Percentiles rank a stretch among this genome's conserved stretches.
Evolutionary conservation across 2,888 invertebrate species (phyloP).

Genomic region (Metellina segmentata): DNA sequence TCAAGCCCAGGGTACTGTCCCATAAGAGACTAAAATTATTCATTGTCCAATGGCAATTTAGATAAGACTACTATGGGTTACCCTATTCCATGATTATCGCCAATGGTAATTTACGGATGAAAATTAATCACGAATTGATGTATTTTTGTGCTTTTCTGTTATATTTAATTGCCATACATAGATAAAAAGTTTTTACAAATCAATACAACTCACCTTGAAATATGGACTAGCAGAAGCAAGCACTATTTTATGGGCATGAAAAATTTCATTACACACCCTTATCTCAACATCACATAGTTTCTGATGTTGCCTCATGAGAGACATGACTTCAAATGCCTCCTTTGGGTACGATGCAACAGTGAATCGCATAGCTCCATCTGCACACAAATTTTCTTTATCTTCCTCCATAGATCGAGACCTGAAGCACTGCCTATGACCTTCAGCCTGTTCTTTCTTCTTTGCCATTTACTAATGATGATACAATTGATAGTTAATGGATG

Average conservation of each 20-base stretch:
- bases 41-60: no score
- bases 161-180: no score
- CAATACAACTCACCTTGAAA: slow-evolving; percentile 84
- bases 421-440: slow-evolving; percentile 68
- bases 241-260: slow-evolving; percentile 91
- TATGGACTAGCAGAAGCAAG: slow-evolving; percentile 94
- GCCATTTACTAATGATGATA: slow-evolving; percentile 39
- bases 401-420: slow-evolving; percentile 70
- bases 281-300: slow-evolving; percentile 91
- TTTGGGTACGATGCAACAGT: slow-evolving; percentile 73
- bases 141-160: no score
- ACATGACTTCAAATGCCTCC: slow-evolving; percentile 81
- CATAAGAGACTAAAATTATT: no score
- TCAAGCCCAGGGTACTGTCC: no score
- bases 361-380: slow-evolving; percentile 72
- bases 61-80: no score
- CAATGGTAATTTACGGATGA: no score
- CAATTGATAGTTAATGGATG: neutral
- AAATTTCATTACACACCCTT: slow-evolving; percentile 87
- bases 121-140: no score
- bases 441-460: slow-evolving; percentile 58
- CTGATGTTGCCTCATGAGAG: slow-evolving; percentile 85
- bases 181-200: no score
- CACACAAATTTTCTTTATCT: slow-evolving; percentile 65
- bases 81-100: no score